These are phyloP conservation scores for Oncorhynchus nerka DNA, from an alignment of 2,113 vertebrate species.

Conservation along the genomic window DNA sequence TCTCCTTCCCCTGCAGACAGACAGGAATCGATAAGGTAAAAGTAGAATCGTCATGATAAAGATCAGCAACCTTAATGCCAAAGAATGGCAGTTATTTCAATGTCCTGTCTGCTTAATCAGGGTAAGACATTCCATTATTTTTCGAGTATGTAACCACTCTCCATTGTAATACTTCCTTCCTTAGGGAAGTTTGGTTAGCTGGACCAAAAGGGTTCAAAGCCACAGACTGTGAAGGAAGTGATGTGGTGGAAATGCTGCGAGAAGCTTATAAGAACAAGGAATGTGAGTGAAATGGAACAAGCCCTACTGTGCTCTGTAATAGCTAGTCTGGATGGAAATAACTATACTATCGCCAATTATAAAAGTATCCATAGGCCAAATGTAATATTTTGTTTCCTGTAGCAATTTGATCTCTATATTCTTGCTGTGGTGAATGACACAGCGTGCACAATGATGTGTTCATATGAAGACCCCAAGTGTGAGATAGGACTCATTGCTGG, in stretches of 20 bases:
- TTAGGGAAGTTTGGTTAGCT: constrained; percentile 85
- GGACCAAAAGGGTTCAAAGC: constrained; percentile 98
- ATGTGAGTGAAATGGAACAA: constrained; percentile 74
- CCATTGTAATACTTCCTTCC: constrained; percentile 33
- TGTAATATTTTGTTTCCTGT: constrained; percentile 19
- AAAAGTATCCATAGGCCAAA: background rate
- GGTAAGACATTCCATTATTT: background rate
- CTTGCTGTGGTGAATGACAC: constrained; percentile 94
- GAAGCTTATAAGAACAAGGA: constrained; percentile 91
- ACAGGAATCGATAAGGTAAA: constrained; percentile 83
- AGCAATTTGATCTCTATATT: constrained; percentile 95
- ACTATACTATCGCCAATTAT: background rate
- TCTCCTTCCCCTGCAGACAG: constrained; percentile 93
- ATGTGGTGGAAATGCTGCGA: constrained; percentile 87
- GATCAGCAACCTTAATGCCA: background rate
- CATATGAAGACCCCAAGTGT: constrained; percentile 88
- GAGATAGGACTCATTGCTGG: constrained; percentile 94
- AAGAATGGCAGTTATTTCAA: constrained; percentile 1
- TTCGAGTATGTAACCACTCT: background rate
- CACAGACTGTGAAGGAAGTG: constrained; percentile 90
- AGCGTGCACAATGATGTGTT: constrained; percentile 93
- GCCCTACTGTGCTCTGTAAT: background rate
- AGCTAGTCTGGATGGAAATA: background rate
- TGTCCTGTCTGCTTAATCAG: background rate
- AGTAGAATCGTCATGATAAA: background rate